Percentiles rank a stretch among this genome's conserved stretches.
Conservation (phyloP, 2,888 invertebrate species). For the Epinotia demarniana region DNA sequence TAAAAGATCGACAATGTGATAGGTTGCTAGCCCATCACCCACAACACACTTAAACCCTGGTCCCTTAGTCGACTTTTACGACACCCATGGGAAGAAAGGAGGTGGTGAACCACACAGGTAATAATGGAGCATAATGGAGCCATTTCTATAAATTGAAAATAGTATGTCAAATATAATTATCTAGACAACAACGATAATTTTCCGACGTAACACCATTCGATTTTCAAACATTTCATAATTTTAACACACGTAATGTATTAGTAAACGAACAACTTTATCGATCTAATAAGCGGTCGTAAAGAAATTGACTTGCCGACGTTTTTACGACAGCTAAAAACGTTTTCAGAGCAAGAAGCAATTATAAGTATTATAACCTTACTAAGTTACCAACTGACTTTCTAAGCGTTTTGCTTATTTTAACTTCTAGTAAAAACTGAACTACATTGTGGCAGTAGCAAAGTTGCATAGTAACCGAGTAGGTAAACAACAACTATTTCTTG, state of each 20-base stretch:
- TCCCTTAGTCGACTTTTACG: too few relatives aligned
- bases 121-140: neutral
- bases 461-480: slow-evolving; percentile 33
- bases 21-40: too few relatives aligned
- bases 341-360: slow-evolving; percentile 22
- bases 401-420: slow-evolving; percentile 1
- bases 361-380: slow-evolving; percentile 28
- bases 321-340: slow-evolving; percentile 2
- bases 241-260: neutral
- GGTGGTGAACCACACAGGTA: too few relatives aligned
- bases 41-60: too few relatives aligned
- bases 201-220: neutral
- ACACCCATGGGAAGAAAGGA: too few relatives aligned
- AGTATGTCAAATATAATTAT: too few relatives aligned
- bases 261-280: slow-evolving; percentile 17
- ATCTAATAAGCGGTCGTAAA: slow-evolving; percentile 12
- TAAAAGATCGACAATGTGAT: too few relatives aligned
- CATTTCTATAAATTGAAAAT: neutral
- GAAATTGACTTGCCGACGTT: neutral
- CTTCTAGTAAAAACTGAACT: slow-evolving; percentile 8
- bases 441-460: slow-evolving; percentile 5
- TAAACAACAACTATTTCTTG: slow-evolving; percentile 33
- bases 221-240: slow-evolving; percentile 24
- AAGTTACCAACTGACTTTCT: slow-evolving; percentile 15
- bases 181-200: too few relatives aligned